Base-by-base conservation (phyloP, 2,797 vertebrate genomes). In the Caiman crocodilus region DNA sequence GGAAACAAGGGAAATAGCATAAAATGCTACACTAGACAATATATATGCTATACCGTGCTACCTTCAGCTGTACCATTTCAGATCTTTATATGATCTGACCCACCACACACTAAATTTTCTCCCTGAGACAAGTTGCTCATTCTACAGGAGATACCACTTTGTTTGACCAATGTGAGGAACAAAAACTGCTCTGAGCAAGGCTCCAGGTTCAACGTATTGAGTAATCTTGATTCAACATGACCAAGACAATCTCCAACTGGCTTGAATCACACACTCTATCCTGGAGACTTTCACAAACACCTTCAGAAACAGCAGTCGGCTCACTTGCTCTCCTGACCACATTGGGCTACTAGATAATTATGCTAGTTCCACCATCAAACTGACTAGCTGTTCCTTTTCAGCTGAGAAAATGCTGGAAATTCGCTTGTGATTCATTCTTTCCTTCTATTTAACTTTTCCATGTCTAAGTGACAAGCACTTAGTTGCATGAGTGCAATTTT, bases 371-470 rank as follows among this genome's bases (percentile, higher is more conserved):
- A 71, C 90, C 95, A 94, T 95, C 88, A 88, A 50, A 83, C 92
- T 96, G 87, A 95, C 95, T 86, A 96, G 94, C 85, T 64, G 59
- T 92, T 96, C 93, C 93, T 82, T 50, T 85, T 82, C 94, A 90
- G 94, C 90, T 93, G 94, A 94, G 94, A 94, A 96, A 96, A 84
- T 57, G 92, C 87, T 94, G 92, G 87, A 76, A 94, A 95, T 82
- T 60, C 91, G 94, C 87, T 96, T 93, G 94, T 94, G 90, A 95
- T 96, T 96, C 93, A 95, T 96, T 95, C 96, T 58, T 28, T 50
- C 42, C 9, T 50, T 50, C 42, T 50, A 50, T 50, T 50, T 50
- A 50, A 50, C 42, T 28, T 64, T 64, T 64, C 28, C 18, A 64
- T 64, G 42, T 50, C 42, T 50, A 50, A 50, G 42, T 50, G 42